Percentiles rank a stretch among this genome's conserved stretches.
phyloP scores from a whole-genome alignment of 2,113 vertebrate genomes.

The Mohoua ochrocephala region DNA sequence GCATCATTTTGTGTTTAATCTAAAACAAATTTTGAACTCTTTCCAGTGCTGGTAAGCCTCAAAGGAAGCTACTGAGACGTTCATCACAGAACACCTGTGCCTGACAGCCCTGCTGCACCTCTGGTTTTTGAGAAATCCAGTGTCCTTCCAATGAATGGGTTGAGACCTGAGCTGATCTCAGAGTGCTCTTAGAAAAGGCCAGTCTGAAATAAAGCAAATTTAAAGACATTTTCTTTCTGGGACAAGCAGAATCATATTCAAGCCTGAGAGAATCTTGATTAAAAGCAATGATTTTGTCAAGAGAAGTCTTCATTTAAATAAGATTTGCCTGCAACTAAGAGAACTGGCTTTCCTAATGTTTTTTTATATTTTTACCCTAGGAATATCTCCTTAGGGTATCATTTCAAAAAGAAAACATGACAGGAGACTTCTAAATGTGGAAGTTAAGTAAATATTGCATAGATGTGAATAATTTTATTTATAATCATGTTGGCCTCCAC shows the following conservation, averaged over 20 bases:
- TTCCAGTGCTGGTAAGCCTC: background rate
- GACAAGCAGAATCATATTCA: background rate
- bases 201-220: background rate
- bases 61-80: background rate
- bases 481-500: background rate
- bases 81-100: background rate
- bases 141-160: background rate
- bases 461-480: background rate
- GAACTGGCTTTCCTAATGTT: background rate
- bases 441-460: background rate
- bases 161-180: background rate
- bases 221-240: background rate
- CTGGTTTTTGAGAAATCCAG: background rate
- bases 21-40: background rate
- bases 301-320: background rate
- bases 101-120: background rate
- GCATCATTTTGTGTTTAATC: background rate
- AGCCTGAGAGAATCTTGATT: constrained; percentile 7
- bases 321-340: background rate
- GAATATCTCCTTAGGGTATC: background rate
- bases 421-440: background rate
- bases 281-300: background rate
- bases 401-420: background rate
- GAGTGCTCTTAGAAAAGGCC: background rate
- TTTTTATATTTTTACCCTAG: background rate